phyloP scores from a whole-genome alignment of 2,888 invertebrate genomes.

The Ennomos erosarius region DNA sequence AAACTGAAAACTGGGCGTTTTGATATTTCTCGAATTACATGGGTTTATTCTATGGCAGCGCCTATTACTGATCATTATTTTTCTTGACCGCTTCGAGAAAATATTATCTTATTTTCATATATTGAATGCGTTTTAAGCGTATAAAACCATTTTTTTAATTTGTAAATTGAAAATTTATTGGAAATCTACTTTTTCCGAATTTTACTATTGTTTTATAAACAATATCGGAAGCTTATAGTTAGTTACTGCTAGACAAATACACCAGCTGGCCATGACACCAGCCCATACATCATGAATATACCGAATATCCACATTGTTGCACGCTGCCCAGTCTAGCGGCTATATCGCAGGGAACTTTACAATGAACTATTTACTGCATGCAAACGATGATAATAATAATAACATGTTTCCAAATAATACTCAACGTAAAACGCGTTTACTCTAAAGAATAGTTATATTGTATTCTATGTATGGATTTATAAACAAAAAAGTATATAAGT shows the following conservation, averaged over 20 bases:
- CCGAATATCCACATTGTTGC: conserved; percentile 42
- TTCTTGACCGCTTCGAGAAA: too few species aligned
- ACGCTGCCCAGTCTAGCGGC: conserved; percentile 26
- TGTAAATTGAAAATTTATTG: too few species aligned
- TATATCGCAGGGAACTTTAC: conserved; percentile 18
- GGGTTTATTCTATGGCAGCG: too few species aligned
- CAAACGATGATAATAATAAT: too few species aligned
- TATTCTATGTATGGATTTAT: too few species aligned
- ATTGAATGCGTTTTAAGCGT: too few species aligned
- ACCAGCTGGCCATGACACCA: conserved; percentile 52
- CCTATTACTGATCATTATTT: too few species aligned
- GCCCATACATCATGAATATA: conserved; percentile 59
- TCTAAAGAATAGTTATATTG: too few species aligned
- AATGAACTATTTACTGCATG: conserved; percentile 4
- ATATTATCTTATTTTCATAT: too few species aligned
- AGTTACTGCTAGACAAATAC: conserved; percentile 41
- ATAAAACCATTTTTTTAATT: too few species aligned
- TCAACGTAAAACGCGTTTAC: too few species aligned
- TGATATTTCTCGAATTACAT: conserved; percentile 9
- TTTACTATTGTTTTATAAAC: conserved; percentile 4
- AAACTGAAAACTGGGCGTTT: conserved; percentile 20
- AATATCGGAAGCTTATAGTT: conserved; percentile 26
- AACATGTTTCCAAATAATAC: not conserved
- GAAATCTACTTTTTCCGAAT: conserved; percentile 1
- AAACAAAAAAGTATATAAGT: too few species aligned